A percentile compares a stretch with the other conserved stretches of the same genome.
Conservation (phyloP, 1,140 invertebrate species). For the Anagrus nilaparvatae region DNA sequence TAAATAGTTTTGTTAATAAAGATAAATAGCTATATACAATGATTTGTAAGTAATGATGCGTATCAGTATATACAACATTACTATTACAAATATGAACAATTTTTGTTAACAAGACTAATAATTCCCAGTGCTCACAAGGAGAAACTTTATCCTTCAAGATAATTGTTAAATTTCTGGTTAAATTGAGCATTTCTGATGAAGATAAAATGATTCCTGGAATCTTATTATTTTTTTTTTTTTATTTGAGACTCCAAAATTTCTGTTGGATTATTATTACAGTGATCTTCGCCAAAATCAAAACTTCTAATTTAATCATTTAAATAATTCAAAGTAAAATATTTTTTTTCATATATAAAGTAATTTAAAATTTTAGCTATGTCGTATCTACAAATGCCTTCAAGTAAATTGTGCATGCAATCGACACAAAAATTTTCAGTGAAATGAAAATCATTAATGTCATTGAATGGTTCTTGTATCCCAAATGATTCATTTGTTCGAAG, state of each 20-base stretch:
- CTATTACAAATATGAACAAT: slow-evolving; percentile 7
- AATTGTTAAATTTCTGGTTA: slow-evolving; percentile 3
- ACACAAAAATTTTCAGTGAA: slow-evolving; percentile 11
- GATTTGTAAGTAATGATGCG: not conserved
- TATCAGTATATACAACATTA: not conserved
- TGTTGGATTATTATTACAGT: slow-evolving; percentile 1
- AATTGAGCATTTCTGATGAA: slow-evolving; percentile 11
- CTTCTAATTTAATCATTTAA: slow-evolving; percentile 7
- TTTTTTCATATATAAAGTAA: slow-evolving; percentile 9
- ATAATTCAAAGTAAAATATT: slow-evolving; percentile 8
- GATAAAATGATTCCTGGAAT: slow-evolving; percentile 10
- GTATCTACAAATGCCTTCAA: slow-evolving; percentile 13
- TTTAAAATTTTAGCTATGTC: slow-evolving; percentile 8
- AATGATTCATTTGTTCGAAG: no score
- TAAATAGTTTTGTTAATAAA: slow-evolving; percentile 3
- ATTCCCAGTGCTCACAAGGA: not conserved
- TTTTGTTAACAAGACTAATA: slow-evolving; percentile 8
- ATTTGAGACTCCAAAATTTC: slow-evolving; percentile 8
- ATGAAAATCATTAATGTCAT: slow-evolving; percentile 4
- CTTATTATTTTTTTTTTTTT: slow-evolving; percentile 9
- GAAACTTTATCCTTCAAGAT: slow-evolving; percentile 1
- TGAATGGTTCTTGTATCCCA: no score
- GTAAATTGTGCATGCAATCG: slow-evolving; percentile 9
- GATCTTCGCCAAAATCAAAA: slow-evolving; percentile 3
- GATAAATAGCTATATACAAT: slow-evolving; percentile 8